A percentile compares a stretch with the other conserved stretches of the same genome.
phyloP scores from a whole-genome alignment of 2,888 invertebrate species.

The Calameuta pallipes region DNA sequence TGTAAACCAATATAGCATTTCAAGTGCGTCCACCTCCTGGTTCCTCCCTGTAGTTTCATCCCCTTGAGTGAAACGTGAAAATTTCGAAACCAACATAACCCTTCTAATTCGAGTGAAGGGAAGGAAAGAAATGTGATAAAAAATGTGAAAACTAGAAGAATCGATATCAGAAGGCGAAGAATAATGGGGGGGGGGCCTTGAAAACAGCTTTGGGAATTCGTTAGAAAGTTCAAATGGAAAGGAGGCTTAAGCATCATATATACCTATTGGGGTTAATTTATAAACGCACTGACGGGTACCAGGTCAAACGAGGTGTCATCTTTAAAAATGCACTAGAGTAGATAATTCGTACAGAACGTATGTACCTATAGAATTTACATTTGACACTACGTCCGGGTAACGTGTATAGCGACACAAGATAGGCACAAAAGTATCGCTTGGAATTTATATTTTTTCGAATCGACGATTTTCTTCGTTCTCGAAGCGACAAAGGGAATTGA shows the following conservation, averaged over 20 bases:
- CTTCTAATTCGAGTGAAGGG: neutral
- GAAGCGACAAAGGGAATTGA: neutral
- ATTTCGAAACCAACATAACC: neutral
- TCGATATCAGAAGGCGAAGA: neutral
- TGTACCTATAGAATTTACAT: neutral
- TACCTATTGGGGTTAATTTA: neutral
- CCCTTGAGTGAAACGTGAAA: neutral
- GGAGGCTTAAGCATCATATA: neutral
- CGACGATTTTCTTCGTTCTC: neutral
- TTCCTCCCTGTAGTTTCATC: neutral
- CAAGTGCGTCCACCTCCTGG: neutral
- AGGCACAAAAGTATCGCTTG: neutral
- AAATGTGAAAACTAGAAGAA: neutral
- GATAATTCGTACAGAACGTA: neutral
- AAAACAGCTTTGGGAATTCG: neutral
- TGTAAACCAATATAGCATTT: neutral
- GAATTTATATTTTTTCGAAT: neutral
- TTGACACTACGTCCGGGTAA: neutral
- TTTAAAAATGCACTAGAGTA: neutral
- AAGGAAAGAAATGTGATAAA: neutral
- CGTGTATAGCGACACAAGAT: neutral
- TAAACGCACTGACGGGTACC: neutral
- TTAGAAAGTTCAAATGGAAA: neutral
- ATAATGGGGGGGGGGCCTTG: neutral
- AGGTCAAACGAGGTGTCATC: neutral